phyloP scores from a whole-genome alignment of 2,888 invertebrate species.

The Alviniconcha strummeri region DNA sequence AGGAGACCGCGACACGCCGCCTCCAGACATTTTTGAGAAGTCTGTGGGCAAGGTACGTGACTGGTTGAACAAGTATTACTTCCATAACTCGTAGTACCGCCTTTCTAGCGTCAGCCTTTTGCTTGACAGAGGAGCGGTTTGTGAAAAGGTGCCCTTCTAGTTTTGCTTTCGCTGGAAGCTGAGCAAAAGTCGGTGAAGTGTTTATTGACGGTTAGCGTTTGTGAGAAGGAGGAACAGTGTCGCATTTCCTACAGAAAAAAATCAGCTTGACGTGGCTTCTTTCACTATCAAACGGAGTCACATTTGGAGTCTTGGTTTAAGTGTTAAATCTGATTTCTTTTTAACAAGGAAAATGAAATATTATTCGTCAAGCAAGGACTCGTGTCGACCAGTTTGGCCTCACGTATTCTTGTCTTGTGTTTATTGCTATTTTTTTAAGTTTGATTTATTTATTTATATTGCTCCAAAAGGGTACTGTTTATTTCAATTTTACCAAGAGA shows the following conservation, averaged over 20 bases:
- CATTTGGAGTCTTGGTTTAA: too few relatives aligned
- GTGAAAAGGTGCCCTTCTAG: neutral
- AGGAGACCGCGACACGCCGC: slow-evolving; percentile 56
- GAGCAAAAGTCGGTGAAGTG: neutral
- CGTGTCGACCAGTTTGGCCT: too few relatives aligned
- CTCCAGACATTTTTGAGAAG: slow-evolving; percentile 57
- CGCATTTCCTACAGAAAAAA: neutral
- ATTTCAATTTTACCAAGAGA: too few relatives aligned
- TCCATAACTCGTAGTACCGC: slow-evolving; percentile 35
- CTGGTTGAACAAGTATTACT: slow-evolving; percentile 56
- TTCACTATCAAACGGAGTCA: neutral
- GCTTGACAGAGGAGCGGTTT: neutral
- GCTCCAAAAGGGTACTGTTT: neutral
- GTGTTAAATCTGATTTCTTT: too few relatives aligned
- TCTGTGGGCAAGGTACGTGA: slow-evolving; percentile 62
- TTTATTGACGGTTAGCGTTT: too few relatives aligned
- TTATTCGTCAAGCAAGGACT: too few relatives aligned
- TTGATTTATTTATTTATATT: neutral
- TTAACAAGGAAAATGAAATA: too few relatives aligned
- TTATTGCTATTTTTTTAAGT: too few relatives aligned
- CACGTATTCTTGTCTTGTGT: too few relatives aligned
- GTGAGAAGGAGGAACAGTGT: too few relatives aligned
- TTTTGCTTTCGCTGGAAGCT: neutral
- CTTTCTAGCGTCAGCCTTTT: neutral
- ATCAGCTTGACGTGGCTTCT: neutral